A percentile compares a stretch with the other conserved stretches of the same genome.
Evolutionary conservation across 2,888 invertebrate species (phyloP).

Genomic region (Nineta flava): DNA sequence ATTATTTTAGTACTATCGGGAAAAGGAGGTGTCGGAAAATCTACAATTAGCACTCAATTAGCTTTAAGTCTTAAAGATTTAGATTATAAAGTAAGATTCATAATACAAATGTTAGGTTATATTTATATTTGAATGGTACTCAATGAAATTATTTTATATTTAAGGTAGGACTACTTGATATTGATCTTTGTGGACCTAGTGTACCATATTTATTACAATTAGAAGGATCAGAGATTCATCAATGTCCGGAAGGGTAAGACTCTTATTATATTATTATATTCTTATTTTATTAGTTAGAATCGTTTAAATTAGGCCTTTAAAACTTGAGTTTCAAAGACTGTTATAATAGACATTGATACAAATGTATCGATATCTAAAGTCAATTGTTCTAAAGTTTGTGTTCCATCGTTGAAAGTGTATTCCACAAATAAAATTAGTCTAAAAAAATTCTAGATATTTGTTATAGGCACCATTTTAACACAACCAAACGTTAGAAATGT

Average conservation of each 20-base stretch:
- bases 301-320: background rate
- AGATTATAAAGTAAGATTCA: constrained; percentile 53
- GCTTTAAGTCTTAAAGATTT: constrained; percentile 69
- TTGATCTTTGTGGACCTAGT: constrained; percentile 92
- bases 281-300: background rate
- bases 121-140: constrained; percentile 6
- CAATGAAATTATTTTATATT: constrained; percentile 12
- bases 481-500: no score
- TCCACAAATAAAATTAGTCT: no score
- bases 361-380: no score
- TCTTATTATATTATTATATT: constrained; percentile 1
- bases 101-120: constrained; percentile 4
- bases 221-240: constrained; percentile 73
- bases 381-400: no score
- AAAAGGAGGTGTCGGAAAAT: constrained; percentile 98
- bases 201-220: constrained; percentile 77
- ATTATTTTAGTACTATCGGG: constrained; percentile 89
- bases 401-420: no score
- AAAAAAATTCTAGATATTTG: no score
- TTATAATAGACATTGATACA: no score
- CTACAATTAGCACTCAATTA: constrained; percentile 86
- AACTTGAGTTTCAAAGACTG: no score
- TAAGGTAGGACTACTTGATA: constrained; percentile 82
- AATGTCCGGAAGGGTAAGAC: constrained; percentile 69
- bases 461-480: no score